Conservation (phyloP, 2,113 vertebrate genomes). For the Sphyrna mokarran region DNA sequence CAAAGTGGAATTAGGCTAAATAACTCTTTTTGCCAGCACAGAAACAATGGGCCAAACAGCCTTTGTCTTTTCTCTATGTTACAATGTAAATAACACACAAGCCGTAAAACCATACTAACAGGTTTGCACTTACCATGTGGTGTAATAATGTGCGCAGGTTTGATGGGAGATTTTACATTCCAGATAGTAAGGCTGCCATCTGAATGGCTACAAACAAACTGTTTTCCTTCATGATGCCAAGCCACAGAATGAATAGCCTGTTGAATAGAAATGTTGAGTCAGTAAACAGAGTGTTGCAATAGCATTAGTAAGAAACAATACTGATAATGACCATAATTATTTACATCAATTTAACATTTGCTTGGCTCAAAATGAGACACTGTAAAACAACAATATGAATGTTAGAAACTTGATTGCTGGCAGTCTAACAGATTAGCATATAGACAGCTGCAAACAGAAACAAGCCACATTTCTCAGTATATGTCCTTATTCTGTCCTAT, state of each 20-base stretch:
- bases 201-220: conserved; percentile 97
- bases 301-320: not conserved
- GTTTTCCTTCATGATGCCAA: conserved; percentile 98
- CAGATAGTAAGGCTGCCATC: conserved; percentile 97
- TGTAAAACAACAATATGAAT: not conserved
- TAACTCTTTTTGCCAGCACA: not conserved
- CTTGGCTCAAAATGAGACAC: not conserved
- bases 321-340: not conserved
- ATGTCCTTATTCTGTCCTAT: not conserved
- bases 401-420: not conserved
- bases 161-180: conserved; percentile 85
- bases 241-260: conserved; percentile 97
- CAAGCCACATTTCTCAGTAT: not conserved
- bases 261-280: conserved; percentile 40
- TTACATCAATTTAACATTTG: not conserved
- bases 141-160: conserved; percentile 91
- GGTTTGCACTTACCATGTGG: conserved; percentile 79
- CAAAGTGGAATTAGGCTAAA: not conserved
- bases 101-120: not conserved
- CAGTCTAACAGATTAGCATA: not conserved
- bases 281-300: not conserved
- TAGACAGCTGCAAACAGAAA: not conserved
- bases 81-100: not conserved
- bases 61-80: not conserved
- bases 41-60: not conserved